Conservation (phyloP, 2,888 invertebrate species). For the Hedya salicella region DNA sequence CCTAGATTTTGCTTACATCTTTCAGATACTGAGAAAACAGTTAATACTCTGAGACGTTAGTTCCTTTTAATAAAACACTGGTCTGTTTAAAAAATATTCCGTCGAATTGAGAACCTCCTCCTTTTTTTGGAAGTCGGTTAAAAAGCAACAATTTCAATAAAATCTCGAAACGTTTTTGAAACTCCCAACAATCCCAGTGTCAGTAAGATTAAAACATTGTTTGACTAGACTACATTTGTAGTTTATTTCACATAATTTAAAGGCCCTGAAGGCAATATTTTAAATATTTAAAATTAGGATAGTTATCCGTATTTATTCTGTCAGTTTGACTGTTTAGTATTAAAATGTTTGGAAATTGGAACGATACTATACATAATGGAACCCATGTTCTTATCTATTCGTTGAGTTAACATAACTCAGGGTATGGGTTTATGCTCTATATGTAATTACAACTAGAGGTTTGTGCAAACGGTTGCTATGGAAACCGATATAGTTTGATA, state of each 20-base stretch:
- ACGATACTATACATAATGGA: slow-evolving; percentile 30
- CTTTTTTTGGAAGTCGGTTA: too few relatives aligned
- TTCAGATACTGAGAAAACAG: too few relatives aligned
- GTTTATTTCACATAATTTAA: slow-evolving; percentile 35
- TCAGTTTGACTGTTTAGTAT: slow-evolving; percentile 40
- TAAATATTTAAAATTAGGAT: slow-evolving; percentile 38
- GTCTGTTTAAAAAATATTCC: slow-evolving; percentile 2
- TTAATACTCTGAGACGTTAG: background rate
- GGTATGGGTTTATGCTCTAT: slow-evolving; percentile 17
- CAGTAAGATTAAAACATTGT: slow-evolving; percentile 27
- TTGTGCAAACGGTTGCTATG: slow-evolving; percentile 7
- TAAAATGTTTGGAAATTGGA: slow-evolving; percentile 30
- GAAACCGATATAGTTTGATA: background rate
- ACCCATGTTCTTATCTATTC: slow-evolving; percentile 20
- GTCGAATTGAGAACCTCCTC: too few relatives aligned
- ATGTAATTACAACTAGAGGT: slow-evolving; percentile 21
- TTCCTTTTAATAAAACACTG: slow-evolving; percentile 4
- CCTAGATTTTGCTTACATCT: too few relatives aligned
- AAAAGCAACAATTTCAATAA: slow-evolving; percentile 26
- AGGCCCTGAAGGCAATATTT: slow-evolving; percentile 36
- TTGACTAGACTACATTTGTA: slow-evolving; percentile 30
- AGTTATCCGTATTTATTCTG: slow-evolving; percentile 24
- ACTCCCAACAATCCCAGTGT: slow-evolving; percentile 30
- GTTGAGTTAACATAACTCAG: slow-evolving; percentile 43
- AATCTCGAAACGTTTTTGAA: slow-evolving; percentile 35